phyloP scores from a whole-genome alignment of 2,888 invertebrate species.

The Caenorhabditis zanzibari region DNA sequence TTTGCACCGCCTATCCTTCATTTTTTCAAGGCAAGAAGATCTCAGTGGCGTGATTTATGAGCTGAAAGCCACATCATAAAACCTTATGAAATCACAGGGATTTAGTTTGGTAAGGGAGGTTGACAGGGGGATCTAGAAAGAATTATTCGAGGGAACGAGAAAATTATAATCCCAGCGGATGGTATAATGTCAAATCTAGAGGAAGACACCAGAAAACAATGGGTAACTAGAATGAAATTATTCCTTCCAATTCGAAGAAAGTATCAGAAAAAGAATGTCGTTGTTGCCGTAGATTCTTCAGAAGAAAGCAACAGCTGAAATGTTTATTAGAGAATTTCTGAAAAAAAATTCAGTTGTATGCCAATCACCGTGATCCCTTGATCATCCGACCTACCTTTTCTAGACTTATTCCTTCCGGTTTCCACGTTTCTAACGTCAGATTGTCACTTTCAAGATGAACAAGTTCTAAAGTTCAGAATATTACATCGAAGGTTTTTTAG shows the following conservation, averaged over 20 bases:
- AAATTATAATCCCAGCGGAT: constrained; percentile 21
- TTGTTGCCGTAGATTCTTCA: neutral
- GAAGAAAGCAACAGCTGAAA: too few species aligned
- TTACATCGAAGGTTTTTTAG: neutral
- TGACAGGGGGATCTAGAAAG: neutral
- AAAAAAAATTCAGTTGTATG: too few species aligned
- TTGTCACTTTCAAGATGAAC: too few species aligned
- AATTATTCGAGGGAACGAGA: neutral
- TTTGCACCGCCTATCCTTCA: constrained; percentile 43
- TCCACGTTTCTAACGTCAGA: neutral
- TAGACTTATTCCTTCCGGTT: too few species aligned
- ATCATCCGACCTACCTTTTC: too few species aligned
- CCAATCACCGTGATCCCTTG: neutral
- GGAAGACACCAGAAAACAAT: constrained; percentile 13
- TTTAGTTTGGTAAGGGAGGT: neutral
- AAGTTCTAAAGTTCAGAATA: neutral
- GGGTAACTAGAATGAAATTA: neutral
- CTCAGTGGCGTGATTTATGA: constrained; percentile 33
- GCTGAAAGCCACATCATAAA: constrained; percentile 21
- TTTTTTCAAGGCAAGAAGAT: constrained; percentile 11
- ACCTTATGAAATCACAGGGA: constrained; percentile 18
- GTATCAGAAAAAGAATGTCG: too few species aligned
- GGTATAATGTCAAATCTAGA: constrained; percentile 19
- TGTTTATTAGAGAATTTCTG: too few species aligned
- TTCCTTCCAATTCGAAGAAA: neutral